Base-by-base conservation (phyloP, 30 jellyfish, hydroid and myxozoan species). In the Chironex yamaguchii region DNA sequence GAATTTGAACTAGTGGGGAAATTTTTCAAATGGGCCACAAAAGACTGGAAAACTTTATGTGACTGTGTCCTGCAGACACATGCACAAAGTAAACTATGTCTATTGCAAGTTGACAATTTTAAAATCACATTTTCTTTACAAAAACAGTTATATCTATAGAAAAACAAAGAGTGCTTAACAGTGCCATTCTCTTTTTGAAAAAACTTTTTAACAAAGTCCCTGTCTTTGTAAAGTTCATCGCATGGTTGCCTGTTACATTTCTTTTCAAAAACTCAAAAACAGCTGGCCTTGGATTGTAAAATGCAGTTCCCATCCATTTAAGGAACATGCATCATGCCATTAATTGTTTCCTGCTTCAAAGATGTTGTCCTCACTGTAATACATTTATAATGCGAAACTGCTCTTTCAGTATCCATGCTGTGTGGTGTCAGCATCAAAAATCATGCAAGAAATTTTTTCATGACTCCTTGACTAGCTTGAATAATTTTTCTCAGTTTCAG, bases 41-140 rank as follows among this genome's bases (percentile, higher is more conserved):
- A n/a, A n/a, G n/a, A n/a, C n/a, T n/a, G n/a, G n/a, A n/a, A n/a
- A n/a, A n/a, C n/a, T n/a, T n/a, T n/a, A n/a, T n/a, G n/a, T n/a
- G n/a, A n/a, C n/a, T n/a, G n/a, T n/a, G n/a, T 26, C 26, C 26
- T 58, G 26, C 6, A 58, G 26, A 12, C 72, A 22, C 26, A 58
- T 24, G 12, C 22, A 58, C 26, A 22, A 6, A 58, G 72, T 58
- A 58, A 26, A 58, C 6, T 6, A 58, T 4, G 72, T 22, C 72
- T 22, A 58, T 58, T 58, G 26, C 72, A 58, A 12, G 26, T 58
- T 22, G 72, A 58, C 72, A 58, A 58, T 58, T 58, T 58, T 58
- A 22, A 58, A 58, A 58, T 58, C 72, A 58, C 4, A 58, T 26
- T 24, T 58, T 58, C 72, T 58, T 58, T 58, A 58, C 72, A 58